Evolutionary conservation across 2,888 invertebrate species (phyloP), one percentile per base, ranked within the genome.

Genomic region (Tyria jacobaeae): DNA sequence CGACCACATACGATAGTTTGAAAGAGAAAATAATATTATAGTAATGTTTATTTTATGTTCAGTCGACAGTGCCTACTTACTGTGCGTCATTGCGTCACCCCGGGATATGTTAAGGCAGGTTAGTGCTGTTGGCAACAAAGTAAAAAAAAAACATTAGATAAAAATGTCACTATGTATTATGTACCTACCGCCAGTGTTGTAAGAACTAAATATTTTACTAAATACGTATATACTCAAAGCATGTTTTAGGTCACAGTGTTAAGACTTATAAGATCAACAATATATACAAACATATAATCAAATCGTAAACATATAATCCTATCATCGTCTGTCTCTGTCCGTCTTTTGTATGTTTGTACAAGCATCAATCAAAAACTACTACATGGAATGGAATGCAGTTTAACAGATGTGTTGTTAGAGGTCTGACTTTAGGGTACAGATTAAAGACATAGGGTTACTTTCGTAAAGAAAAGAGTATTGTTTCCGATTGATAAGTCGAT

Each of bases 1-100:
- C 90, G 78, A 85, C 66, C 73, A 76, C 82, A 78, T 73, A 35
- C 37, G 56, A 59, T 57, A 63, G 71, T 71, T 65, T 63, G 34
- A 66, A 75, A 70, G 53, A 54, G 58, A 70, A 75, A 39, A 55
- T 41, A 54, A 54, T 41, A 54, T 50, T n/a, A n/a, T n/a, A n/a
- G n/a, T n/a, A n/a, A n/a, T n/a, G 34, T 47, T 58, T 62, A n/a
- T 41, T 54, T 62, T 54, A 27, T 35, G 34, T 50, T 25, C 35
- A 35, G 49, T 41, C 57, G 44, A 35, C 10, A 24, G 51, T 49
- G 55, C 35, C 31, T 57, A 62, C 48, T 62, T 57, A 62, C 48
- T 62, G 53, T 47, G 57, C 53, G 57, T 35, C 41, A 25, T 44
- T 25, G 34, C 10, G 48, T 34, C 37, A n/a, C 6, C 55, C 58